These are phyloP conservation scores for Drosophila kikkawai DNA, from an alignment of 1,140 invertebrate species.

Conservation along the genomic window DNA sequence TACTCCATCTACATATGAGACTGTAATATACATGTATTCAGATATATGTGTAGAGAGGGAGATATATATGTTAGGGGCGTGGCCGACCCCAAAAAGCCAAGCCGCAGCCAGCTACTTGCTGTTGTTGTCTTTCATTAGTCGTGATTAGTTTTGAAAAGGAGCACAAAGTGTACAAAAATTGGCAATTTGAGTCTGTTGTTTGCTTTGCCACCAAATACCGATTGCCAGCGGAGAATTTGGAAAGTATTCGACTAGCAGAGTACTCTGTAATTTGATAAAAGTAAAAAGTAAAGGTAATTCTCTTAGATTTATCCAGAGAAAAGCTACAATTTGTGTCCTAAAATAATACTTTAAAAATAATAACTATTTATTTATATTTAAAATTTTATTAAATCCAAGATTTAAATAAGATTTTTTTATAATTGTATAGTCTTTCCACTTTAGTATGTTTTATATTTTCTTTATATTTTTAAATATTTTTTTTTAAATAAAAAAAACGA, in stretches of 20 bases:
- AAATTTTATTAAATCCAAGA: not conserved
- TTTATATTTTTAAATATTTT: not conserved
- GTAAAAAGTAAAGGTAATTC: not conserved
- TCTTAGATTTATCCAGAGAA: no score
- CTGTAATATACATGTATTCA: not conserved
- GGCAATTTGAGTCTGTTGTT: conserved; percentile 53
- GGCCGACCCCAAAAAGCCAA: conserved; percentile 67
- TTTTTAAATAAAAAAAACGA: no score
- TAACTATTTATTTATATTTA: not conserved
- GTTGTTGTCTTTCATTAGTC: conserved; percentile 72
- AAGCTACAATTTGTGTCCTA: no score
- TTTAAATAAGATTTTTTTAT: not conserved
- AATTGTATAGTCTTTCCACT: not conserved
- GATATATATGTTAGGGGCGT: conserved; percentile 28
- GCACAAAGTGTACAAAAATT: conserved; percentile 59
- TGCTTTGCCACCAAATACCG: conserved; percentile 20
- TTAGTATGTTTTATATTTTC: not conserved
- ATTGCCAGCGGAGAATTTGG: not conserved
- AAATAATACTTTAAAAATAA: no score
- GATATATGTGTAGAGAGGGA: not conserved
- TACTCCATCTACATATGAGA: conserved; percentile 1
- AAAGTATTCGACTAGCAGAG: not conserved
- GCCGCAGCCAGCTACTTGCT: conserved; percentile 25
- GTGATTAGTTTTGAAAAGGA: conserved; percentile 76
- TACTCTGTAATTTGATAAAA: not conserved